Evolutionary conservation across 2,113 vertebrate species (phyloP), one percentile per base, ranked within the genome.

Genomic region (Podilymbus podiceps): DNA sequence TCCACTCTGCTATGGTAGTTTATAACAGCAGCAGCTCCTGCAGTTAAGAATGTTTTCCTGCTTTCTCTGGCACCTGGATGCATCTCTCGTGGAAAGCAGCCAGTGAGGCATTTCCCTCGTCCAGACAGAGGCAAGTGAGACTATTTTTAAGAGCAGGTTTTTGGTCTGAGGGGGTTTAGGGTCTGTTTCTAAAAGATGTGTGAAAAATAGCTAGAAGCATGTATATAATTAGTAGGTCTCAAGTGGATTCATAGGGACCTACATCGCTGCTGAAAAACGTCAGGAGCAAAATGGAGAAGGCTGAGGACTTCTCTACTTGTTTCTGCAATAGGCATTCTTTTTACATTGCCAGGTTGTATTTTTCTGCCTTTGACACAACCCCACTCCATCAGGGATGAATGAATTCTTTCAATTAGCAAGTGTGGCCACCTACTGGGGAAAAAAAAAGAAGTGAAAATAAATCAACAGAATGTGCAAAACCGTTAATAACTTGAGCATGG

Each of bases 351-450:
- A 88, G 14, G 28, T 53, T 19, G 25, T 88, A 8, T 62, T 88
- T 90, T 82, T 79, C 40, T 79, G 12, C 18, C 30, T 90, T 90
- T 85, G 27, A 56, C 8, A 8, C 53, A 76, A 40, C 18, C 7
- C 9, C 8, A 30, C 20, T 76, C 35, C 21, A 6, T 69, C 1
- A 1, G 8, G 21, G 18, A 20, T 52, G 33, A 71, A 22, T 18
- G 38, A 15, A 74, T 83, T 67, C 19, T 62, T 96, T 90, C 55
- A 77, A 14, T 86, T 88, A 80, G 63, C 35, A 83, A 93, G 55
- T 92, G 94, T 88, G 55, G 96, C 95, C 94, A 95, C 59, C 90
- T 95, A 31, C 90, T 76, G 92, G 94, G 42, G 53, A 33, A 64
- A 76, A 93, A 83, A 84, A 28, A 17, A 9, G 71, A 53, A 9